phyloP scores from a whole-genome alignment of 2,113 vertebrate genomes.

The Falco punctatus region DNA sequence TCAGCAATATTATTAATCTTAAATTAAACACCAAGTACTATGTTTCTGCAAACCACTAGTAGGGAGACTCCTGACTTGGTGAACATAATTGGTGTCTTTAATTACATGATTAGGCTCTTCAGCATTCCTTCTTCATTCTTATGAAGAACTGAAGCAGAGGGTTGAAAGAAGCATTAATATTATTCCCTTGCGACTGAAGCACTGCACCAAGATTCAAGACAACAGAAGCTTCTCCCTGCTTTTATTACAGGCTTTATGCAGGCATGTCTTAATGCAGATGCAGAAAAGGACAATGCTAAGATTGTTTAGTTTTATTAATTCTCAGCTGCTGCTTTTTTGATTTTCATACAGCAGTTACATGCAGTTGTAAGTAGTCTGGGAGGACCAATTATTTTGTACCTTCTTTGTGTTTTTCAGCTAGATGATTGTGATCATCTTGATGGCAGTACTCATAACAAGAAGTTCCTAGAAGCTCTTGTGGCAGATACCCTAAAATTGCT shows the following conservation, averaged over 20 bases:
- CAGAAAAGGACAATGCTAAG: background rate
- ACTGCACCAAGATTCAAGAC: background rate
- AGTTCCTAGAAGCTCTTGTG: constrained; percentile 91
- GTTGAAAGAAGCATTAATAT: background rate
- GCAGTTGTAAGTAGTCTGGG: background rate
- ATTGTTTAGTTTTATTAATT: background rate
- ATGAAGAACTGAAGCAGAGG: background rate
- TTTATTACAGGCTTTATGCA: background rate
- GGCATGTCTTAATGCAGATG: background rate
- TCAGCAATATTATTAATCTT: background rate
- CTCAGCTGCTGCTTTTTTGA: background rate
- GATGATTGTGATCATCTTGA: constrained; percentile 87
- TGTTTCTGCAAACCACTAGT: background rate
- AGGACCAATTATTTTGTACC: constrained; percentile 66
- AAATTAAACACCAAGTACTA: background rate
- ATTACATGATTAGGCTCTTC: background rate
- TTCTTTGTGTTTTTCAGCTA: constrained; percentile 91
- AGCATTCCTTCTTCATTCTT: background rate
- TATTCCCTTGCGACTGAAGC: background rate
- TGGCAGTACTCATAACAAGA: constrained; percentile 96
- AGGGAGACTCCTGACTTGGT: background rate
- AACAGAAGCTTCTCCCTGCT: background rate
- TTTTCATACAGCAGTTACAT: background rate
- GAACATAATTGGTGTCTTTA: background rate
- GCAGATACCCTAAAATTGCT: constrained; percentile 88